Conservation (phyloP, 2,113 vertebrate genomes). For the Corythornis cristatus region DNA sequence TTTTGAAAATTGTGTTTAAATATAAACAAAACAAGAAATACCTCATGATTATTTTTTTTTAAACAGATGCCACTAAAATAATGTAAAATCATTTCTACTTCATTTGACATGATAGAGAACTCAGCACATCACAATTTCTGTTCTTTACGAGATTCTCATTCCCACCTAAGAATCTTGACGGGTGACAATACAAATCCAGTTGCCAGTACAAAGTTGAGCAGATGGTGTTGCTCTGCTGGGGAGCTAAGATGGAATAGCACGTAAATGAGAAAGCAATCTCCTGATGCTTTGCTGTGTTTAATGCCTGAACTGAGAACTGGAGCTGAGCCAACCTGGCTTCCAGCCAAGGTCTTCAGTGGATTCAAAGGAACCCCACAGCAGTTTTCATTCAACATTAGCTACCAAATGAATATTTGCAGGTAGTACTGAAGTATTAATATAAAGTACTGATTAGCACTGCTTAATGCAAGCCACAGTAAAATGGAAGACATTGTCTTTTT, state of each 20-base stretch:
- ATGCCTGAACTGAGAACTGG: conserved; percentile 14
- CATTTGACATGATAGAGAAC: background rate
- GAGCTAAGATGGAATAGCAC: conserved; percentile 18
- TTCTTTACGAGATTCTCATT: background rate
- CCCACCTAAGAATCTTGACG: background rate
- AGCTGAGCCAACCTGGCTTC: background rate
- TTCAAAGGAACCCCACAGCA: background rate
- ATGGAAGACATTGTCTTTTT: background rate
- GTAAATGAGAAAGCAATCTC: conserved; percentile 45
- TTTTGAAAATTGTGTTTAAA: background rate
- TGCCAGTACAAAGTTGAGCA: background rate
- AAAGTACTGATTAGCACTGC: background rate
- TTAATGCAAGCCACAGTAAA: background rate
- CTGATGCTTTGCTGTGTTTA: conserved; percentile 37
- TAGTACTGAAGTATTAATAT: background rate
- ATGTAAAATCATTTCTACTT: background rate
- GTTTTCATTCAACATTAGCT: background rate
- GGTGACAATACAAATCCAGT: conserved; percentile 2
- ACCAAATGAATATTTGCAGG: background rate
- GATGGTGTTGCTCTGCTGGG: conserved; percentile 24
- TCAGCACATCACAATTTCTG: background rate
- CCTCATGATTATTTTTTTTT: background rate
- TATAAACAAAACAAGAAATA: background rate
- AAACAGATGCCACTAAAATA: background rate
- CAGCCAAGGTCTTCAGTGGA: background rate